These are phyloP conservation scores for Cheumatopsyche charites DNA, from an alignment of 1,140 invertebrate genomes.

Conservation along the genomic window DNA sequence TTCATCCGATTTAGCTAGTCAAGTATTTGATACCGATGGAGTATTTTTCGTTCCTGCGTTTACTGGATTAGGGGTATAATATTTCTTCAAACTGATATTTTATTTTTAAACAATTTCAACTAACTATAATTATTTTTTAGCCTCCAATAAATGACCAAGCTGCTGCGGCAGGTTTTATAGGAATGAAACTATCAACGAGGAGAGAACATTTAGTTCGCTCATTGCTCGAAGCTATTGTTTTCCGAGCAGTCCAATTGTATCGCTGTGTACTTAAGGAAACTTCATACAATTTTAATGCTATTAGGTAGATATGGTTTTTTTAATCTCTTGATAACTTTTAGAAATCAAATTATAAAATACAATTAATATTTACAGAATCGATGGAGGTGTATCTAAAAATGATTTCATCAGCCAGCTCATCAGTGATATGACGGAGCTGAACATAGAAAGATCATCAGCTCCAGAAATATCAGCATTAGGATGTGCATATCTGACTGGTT, in stretches of 20 bases:
- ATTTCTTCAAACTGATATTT: not conserved
- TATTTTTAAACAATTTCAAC: slow-evolving; percentile 1
- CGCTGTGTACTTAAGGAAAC: slow-evolving; percentile 72
- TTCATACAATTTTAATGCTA: slow-evolving; percentile 62
- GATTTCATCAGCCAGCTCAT: slow-evolving; percentile 89
- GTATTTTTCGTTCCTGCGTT: slow-evolving; percentile 93
- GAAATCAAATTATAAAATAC: not conserved
- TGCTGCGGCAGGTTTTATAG: slow-evolving; percentile 84
- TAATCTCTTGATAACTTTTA: not conserved
- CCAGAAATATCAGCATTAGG: slow-evolving; percentile 81
- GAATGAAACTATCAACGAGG: slow-evolving; percentile 78
- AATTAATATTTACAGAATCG: slow-evolving; percentile 67
- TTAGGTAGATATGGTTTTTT: slow-evolving; percentile 62
- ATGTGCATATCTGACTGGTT: slow-evolving; percentile 80
- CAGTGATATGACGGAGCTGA: slow-evolving; percentile 76
- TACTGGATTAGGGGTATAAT: slow-evolving; percentile 81
- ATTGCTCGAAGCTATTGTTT: slow-evolving; percentile 87
- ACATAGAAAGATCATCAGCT: slow-evolving; percentile 71
- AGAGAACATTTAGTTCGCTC: slow-evolving; percentile 82
- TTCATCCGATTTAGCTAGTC: slow-evolving; percentile 72
- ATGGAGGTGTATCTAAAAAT: slow-evolving; percentile 93
- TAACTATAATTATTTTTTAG: slow-evolving; percentile 57
- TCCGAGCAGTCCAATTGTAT: slow-evolving; percentile 79
- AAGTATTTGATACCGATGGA: slow-evolving; percentile 76
- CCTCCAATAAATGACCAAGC: slow-evolving; percentile 86